A percentile compares a stretch with the other conserved stretches of the same genome.
Conservation (phyloP, 2,113 vertebrate genomes). For the Sapayoa aenigma region DNA sequence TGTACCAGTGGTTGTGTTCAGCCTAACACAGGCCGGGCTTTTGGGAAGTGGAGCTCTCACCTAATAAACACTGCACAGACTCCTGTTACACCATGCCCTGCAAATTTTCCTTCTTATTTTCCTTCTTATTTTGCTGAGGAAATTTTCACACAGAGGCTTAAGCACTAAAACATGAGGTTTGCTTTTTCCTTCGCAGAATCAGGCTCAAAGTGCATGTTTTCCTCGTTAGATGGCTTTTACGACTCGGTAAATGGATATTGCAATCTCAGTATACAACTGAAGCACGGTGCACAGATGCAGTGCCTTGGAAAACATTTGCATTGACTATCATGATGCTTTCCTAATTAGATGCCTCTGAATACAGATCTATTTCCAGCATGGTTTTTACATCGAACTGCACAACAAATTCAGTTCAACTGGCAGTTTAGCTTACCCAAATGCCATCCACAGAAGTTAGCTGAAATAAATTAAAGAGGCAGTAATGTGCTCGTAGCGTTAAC, state of each 20-base stretch:
- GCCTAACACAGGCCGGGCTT: not conserved
- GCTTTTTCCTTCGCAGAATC: not conserved
- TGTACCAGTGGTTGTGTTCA: not conserved
- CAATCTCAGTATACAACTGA: slow-evolving; percentile 2
- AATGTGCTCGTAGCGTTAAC: slow-evolving; percentile 34
- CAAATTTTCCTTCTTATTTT: not conserved
- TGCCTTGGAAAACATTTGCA: slow-evolving; percentile 49
- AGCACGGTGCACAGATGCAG: slow-evolving; percentile 33
- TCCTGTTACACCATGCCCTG: not conserved
- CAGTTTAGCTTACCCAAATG: slow-evolving; percentile 59
- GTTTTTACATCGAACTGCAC: slow-evolving; percentile 27
- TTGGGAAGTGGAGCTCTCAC: not conserved
- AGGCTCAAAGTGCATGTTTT: not conserved
- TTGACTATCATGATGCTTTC: slow-evolving; percentile 35
- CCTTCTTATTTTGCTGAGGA: not conserved
- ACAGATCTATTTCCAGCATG: slow-evolving; percentile 13
- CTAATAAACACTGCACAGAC: not conserved
- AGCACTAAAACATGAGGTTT: not conserved
- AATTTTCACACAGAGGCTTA: not conserved
- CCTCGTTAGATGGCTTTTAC: not conserved
- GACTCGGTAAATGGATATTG: not conserved
- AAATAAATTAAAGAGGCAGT: slow-evolving; percentile 71
- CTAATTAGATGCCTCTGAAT: slow-evolving; percentile 62
- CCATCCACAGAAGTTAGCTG: slow-evolving; percentile 36
- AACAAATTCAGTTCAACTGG: slow-evolving; percentile 53